Percentiles rank a stretch among this genome's conserved stretches.
These are phyloP conservation scores for Cristatella mucedo DNA, from an alignment of 2,888 invertebrate genomes.

Conservation along the genomic window DNA sequence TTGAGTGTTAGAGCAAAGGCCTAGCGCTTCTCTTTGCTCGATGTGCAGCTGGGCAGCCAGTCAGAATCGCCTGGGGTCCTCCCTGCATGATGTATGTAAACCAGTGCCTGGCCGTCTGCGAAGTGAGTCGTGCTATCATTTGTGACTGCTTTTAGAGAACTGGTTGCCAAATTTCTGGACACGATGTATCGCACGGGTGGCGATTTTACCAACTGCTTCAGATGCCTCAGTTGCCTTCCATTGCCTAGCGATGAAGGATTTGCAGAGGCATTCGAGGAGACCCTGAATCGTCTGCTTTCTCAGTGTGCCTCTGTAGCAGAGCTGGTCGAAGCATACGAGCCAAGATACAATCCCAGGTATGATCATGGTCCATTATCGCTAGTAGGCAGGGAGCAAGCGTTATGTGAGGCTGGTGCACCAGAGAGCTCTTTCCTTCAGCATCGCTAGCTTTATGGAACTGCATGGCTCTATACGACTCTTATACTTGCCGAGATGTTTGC, in stretches of 20 bases:
- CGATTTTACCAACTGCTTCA: constrained; percentile 46
- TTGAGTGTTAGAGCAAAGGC: too few relatives aligned
- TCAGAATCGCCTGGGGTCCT: too few relatives aligned
- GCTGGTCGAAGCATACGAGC: constrained; percentile 17
- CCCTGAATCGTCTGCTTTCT: constrained; percentile 5
- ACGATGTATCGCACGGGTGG: constrained; percentile 51
- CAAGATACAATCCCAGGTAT: constrained; percentile 33
- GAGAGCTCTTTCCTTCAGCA: too few relatives aligned
- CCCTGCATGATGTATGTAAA: too few relatives aligned
- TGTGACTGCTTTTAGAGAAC: constrained; percentile 20
- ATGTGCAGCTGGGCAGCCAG: too few relatives aligned
- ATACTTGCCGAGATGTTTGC: too few relatives aligned
- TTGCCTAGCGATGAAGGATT: constrained; percentile 23
- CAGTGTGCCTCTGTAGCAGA: constrained; percentile 1
- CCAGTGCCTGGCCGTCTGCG: too few relatives aligned
- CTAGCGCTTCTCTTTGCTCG: too few relatives aligned
- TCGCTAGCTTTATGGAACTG: too few relatives aligned
- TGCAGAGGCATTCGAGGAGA: constrained; percentile 14
- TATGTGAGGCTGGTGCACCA: too few relatives aligned
- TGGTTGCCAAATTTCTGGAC: constrained; percentile 44
- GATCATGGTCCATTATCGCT: not conserved
- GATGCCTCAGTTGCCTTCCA: constrained; percentile 25
- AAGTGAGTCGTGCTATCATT: not conserved
- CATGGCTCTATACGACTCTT: too few relatives aligned
- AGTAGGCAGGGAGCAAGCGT: too few relatives aligned